phyloP scores from a whole-genome alignment of 2,888 invertebrate species.

The Nephrotoma flavescens region DNA sequence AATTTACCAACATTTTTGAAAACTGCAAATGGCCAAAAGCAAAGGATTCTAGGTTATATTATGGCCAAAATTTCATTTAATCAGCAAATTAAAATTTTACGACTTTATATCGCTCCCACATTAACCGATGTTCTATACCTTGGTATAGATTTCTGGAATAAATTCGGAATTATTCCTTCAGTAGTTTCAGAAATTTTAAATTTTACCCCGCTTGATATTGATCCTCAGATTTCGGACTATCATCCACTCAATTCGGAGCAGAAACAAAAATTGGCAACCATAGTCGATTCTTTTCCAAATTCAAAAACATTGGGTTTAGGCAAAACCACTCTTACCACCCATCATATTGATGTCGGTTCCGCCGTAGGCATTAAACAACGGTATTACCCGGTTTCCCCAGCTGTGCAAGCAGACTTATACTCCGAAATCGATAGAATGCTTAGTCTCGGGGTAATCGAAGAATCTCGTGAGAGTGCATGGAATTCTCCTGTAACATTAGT shows the following conservation, averaged over 20 bases:
- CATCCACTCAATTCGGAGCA: neutral
- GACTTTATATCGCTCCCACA: neutral
- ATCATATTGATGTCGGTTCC: constrained; percentile 11
- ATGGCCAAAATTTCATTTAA: neutral
- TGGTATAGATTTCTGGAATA: neutral
- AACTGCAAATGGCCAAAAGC: neutral
- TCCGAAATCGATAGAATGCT: constrained; percentile 17
- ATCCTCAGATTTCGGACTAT: neutral
- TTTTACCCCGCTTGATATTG: neutral
- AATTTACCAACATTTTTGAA: neutral
- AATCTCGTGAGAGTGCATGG: neutral
- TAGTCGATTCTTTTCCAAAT: neutral
- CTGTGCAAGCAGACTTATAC: constrained; percentile 11
- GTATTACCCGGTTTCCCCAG: constrained; percentile 13
- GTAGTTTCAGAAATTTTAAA: neutral
- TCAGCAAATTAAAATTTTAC: neutral
- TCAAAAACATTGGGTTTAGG: constrained; percentile 6
- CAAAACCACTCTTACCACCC: constrained; percentile 10
- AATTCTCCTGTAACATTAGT: too few species aligned
- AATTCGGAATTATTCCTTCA: neutral
- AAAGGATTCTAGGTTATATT: neutral
- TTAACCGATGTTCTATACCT: neutral
- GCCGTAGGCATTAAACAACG: constrained; percentile 11
- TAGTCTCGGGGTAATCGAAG: neutral
- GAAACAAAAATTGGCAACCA: neutral